Conservation (phyloP, 2,797 vertebrate species). For the Tympanoctomys barrerae region DNA sequence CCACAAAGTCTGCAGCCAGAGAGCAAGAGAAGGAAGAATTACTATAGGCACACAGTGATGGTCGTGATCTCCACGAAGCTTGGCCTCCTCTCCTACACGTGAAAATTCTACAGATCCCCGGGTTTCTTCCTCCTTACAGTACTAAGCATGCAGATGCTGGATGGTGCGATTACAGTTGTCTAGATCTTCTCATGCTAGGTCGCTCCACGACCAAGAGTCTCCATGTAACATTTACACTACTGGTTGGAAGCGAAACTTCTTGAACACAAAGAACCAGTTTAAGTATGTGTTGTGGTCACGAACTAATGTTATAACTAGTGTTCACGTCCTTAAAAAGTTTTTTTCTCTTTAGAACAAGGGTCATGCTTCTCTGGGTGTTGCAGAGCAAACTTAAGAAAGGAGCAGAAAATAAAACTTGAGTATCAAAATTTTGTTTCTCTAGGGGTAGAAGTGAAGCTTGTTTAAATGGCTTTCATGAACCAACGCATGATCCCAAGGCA, state of each 20-base stretch:
- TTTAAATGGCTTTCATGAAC: background rate
- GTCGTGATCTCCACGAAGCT: background rate
- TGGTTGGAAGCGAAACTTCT: background rate
- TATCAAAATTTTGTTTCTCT: background rate
- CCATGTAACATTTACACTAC: background rate
- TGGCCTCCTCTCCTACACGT: background rate
- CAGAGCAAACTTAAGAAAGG: background rate
- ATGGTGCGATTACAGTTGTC: background rate
- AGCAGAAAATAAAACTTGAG: background rate
- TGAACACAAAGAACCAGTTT: background rate
- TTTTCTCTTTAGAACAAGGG: background rate
- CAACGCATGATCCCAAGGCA: background rate
- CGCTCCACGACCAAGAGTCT: background rate
- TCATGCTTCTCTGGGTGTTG: background rate
- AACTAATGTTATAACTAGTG: background rate
- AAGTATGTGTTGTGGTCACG: background rate
- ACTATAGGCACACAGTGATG: background rate
- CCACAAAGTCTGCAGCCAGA: background rate
- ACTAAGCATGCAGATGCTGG: background rate
- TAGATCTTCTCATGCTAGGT: background rate
- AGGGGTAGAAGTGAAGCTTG: slow-evolving; percentile 4
- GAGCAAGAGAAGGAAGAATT: too few species aligned
- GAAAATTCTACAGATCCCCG: background rate
- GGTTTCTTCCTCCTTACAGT: background rate
- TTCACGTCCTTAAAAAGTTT: background rate